Conservation (phyloP, 2,113 vertebrate species). For the Conger conger region DNA sequence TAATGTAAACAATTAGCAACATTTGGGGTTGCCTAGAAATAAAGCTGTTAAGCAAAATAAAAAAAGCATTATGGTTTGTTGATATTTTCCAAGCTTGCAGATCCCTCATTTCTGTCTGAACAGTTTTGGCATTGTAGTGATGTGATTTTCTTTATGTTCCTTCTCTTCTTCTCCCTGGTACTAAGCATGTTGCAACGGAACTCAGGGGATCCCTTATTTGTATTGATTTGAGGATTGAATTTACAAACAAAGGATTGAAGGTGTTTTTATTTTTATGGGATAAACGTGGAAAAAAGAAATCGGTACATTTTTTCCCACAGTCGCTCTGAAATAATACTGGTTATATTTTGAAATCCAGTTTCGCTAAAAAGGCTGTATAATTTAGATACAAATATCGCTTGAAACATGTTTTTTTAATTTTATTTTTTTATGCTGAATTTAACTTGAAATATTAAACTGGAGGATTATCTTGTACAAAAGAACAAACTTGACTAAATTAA, state of each 20-base stretch:
- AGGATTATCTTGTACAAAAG: too few relatives aligned
- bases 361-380: background rate
- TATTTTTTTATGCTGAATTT: background rate
- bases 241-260: background rate
- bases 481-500: too few relatives aligned
- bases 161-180: background rate
- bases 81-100: conserved; percentile 22
- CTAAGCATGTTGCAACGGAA: background rate
- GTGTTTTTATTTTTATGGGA: background rate
- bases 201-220: background rate
- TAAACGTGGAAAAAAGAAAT: background rate
- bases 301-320: background rate
- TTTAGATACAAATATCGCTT: background rate
- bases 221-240: background rate
- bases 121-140: conserved; percentile 2
- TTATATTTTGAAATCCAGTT: too few relatives aligned
- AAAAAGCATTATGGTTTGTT: conserved; percentile 52
- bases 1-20: conserved; percentile 93
- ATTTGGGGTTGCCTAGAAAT: conserved; percentile 85
- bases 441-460: too few relatives aligned
- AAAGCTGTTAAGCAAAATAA: conserved; percentile 77
- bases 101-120: conserved; percentile 24
- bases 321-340: too few relatives aligned
- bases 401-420: background rate
- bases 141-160: background rate